These are phyloP conservation scores for Trichopria drosophilae DNA, from an alignment of 2,888 invertebrate species.

Conservation along the genomic window DNA sequence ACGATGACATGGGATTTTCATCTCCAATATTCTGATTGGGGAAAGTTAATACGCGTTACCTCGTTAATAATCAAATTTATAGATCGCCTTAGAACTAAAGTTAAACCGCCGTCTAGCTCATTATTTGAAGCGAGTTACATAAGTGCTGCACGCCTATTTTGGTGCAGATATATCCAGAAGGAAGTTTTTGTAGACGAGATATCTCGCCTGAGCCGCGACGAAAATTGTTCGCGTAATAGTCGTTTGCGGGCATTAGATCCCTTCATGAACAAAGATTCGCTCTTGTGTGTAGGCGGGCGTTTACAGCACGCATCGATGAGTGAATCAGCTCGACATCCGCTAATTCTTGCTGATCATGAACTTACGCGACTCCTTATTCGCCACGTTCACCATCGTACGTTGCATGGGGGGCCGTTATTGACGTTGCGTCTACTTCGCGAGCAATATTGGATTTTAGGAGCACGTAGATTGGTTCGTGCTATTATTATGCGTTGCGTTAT, in stretches of 20 bases:
- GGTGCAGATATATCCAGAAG: too few species aligned
- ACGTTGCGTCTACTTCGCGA: constrained; percentile 18
- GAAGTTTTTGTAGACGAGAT: constrained; percentile 1
- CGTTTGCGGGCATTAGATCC: constrained; percentile 5
- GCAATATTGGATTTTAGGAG: constrained; percentile 18
- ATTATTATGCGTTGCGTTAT: too few species aligned
- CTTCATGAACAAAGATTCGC: not conserved
- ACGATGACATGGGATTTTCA: not conserved
- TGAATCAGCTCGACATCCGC: not conserved
- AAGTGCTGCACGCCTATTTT: too few species aligned
- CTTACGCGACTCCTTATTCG: constrained; percentile 3
- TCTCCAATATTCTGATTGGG: constrained; percentile 5
- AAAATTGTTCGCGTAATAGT: constrained; percentile 4
- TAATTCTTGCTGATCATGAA: constrained; percentile 5
- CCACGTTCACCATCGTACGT: constrained; percentile 10
- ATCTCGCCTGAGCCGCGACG: not conserved
- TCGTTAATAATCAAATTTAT: too few species aligned
- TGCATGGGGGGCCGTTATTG: constrained; percentile 20
- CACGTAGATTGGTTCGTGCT: too few species aligned
- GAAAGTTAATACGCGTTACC: constrained; percentile 2
- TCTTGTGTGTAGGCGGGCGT: constrained; percentile 12
- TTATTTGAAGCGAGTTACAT: too few species aligned
- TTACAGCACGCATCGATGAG: constrained; percentile 7
- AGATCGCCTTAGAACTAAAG: too few species aligned
- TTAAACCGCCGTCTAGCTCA: too few species aligned